Evolutionary conservation across 2,113 vertebrate genomes (phyloP), one percentile per base, ranked within the genome.

Genomic region (Willisornis vidua): DNA sequence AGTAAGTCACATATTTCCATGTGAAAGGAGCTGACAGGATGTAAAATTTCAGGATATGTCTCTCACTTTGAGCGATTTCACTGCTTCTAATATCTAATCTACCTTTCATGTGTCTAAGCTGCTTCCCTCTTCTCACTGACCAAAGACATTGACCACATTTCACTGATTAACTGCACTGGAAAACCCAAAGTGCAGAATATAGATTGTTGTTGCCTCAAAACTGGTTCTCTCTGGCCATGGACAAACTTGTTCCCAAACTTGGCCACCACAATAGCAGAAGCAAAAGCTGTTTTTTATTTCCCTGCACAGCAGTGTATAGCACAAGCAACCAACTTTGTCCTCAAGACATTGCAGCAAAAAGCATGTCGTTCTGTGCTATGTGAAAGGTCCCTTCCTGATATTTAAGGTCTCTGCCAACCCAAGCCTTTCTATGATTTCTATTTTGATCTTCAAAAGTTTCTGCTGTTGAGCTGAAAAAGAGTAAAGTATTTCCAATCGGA

Each of bases 321-420:
- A 78, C 33, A 74, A 52, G 19, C 51, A 81, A 39, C 3, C 20
- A 58, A 25, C 10, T 39, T 15, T 37, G 12, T 24, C 66, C 22
- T 71, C 59, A 13, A 52, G 17, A 46, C 1, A 2, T 2, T 48
- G 51, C 14, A 63, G 26, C 7, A 51, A 78, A 86, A 86, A 7
- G 1, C 0, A 0, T 13, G 14, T 35, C 12, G 11, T 37, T 8
- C 25, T 63, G 33, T 10, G 4, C 54, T 75, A 17, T 2, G 1
- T 37, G 31, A 77, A 46, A 67, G 3, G 14, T 57, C 5, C 26
- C 22, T 57, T 63, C 35, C 41, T 83, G 39, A 15, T n/a, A 24
- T 62, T 76, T 83, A 57, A 62, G 35, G 35, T 26, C 22, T 3
- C 3, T 35, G 70, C 6, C 20, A 76, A 41, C 20, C 9, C 31